Evolutionary conservation across 2,113 vertebrate genomes (phyloP), one percentile per base, ranked within the genome.

Genomic region (Malurus alboscapulatus): DNA sequence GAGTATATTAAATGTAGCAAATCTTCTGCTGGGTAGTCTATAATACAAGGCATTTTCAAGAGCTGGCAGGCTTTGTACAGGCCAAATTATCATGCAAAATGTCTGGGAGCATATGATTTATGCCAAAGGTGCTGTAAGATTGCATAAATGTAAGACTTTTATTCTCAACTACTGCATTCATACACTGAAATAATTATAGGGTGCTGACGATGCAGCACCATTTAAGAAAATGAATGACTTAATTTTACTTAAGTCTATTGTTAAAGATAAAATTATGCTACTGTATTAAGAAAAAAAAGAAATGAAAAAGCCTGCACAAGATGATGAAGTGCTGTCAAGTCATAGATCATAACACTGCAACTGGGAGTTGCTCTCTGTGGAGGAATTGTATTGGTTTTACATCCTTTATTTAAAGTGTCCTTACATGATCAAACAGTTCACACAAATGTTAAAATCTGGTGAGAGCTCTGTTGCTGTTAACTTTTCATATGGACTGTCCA

Each of bases 271-370:
- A 83, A 47, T 67, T 88, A 61, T 94, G 78, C 69, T 95, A 61
- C 94, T 78, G 51, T 66, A 59, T 62, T 92, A 65, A 92, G 87
- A 87, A 85, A 66, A 44, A 66, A 44, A 77, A 84, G 22, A 88
- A 47, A 76, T 84, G 20, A 71, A 63, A 57, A 83, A 16, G 36
- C 42, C 13, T 19, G 9, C 67, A 62, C 27, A 92, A 45, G 84
- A 96, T 93, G 95, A 96, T 94, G 83, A 96, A 95, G 91, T 84
- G 93, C 94, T 97, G 96, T 97, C 96, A 97, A 95, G 90, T 94
- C 50, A 80, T 12, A 16, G 84, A 95, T 97, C 93, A 95, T 96
- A 96, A 96, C 96, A 91, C 11, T 79, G 95, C 87, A 93, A 65
- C 22, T 66, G 40, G 91, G 87, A 97, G 84, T 84, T 42, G 24